These are phyloP conservation scores for Fabriciana adippe DNA, from an alignment of 2,888 invertebrate species.

Conservation along the genomic window DNA sequence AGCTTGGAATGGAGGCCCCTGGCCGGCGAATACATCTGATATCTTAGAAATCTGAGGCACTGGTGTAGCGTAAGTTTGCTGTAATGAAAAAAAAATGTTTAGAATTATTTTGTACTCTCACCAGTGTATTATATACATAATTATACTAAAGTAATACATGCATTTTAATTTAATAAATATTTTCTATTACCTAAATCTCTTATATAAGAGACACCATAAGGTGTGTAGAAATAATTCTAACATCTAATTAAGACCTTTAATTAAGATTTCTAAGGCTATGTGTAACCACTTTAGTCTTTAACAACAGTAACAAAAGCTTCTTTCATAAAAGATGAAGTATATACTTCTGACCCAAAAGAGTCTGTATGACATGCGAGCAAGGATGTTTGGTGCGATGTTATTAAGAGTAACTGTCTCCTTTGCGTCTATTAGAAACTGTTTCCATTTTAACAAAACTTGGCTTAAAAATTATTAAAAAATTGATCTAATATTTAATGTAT, in stretches of 20 bases:
- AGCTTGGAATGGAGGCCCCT: slow-evolving; percentile 58
- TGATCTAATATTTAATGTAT: not conserved
- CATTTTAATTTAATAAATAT: too few relatives aligned
- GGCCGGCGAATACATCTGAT: slow-evolving; percentile 67
- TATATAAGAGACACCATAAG: too few relatives aligned
- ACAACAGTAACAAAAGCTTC: not conserved
- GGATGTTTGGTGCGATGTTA: slow-evolving; percentile 15
- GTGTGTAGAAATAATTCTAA: too few relatives aligned
- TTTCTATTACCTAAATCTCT: too few relatives aligned
- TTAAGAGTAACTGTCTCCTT: slow-evolving; percentile 24
- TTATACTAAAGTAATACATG: too few relatives aligned
- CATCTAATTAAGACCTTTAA: too few relatives aligned
- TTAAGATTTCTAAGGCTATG: too few relatives aligned
- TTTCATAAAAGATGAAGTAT: not conserved
- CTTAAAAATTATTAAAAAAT: too few relatives aligned
- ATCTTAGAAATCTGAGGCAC: slow-evolving; percentile 61
- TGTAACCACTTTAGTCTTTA: not conserved
- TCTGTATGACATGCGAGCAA: slow-evolving; percentile 16
- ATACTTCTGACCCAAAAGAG: not conserved
- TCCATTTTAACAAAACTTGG: slow-evolving; percentile 2
- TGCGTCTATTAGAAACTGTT: slow-evolving; percentile 25
- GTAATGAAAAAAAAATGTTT: slow-evolving; percentile 18
- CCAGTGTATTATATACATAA: too few relatives aligned
- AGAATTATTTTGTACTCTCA: not conserved
- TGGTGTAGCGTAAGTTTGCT: slow-evolving; percentile 54